These are phyloP conservation scores for Stramonita haemastoma DNA, from an alignment of 2,888 invertebrate genomes.

Conservation along the genomic window DNA sequence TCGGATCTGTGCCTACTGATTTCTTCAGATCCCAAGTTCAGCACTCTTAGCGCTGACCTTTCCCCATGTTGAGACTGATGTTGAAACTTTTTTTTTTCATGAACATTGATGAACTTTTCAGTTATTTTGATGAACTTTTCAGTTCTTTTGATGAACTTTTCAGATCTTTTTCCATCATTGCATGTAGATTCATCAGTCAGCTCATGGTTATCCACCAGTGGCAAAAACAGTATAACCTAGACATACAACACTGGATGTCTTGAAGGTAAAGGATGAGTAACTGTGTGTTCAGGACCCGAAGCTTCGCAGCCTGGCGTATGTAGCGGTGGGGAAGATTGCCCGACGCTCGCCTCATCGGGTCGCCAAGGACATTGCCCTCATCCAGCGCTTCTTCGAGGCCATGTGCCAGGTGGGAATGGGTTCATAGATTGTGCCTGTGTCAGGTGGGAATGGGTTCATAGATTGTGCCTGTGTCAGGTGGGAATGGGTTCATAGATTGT, in stretches of 20 bases:
- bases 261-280: neutral
- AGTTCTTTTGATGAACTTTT: too few relatives aligned
- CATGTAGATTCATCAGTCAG: too few relatives aligned
- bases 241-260: neutral
- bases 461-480: constrained; percentile 69
- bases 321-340: constrained; percentile 85
- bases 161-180: too few relatives aligned
- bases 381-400: constrained; percentile 79
- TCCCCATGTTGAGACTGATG: too few relatives aligned
- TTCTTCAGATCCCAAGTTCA: too few relatives aligned
- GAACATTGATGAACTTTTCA: too few relatives aligned
- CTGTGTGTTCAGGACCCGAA: constrained; percentile 70
- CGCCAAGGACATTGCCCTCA: constrained; percentile 83
- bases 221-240: too few relatives aligned
- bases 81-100: too few relatives aligned
- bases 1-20: too few relatives aligned
- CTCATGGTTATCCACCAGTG: too few relatives aligned
- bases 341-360: constrained; percentile 81
- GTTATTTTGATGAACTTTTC: too few relatives aligned
- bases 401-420: constrained; percentile 71
- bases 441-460: constrained; percentile 69
- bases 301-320: constrained; percentile 85
- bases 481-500: neutral
- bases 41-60: too few relatives aligned
- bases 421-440: constrained; percentile 56